phyloP scores from a whole-genome alignment of 1,140 invertebrate genomes.

The Drosophila sechellia region DNA sequence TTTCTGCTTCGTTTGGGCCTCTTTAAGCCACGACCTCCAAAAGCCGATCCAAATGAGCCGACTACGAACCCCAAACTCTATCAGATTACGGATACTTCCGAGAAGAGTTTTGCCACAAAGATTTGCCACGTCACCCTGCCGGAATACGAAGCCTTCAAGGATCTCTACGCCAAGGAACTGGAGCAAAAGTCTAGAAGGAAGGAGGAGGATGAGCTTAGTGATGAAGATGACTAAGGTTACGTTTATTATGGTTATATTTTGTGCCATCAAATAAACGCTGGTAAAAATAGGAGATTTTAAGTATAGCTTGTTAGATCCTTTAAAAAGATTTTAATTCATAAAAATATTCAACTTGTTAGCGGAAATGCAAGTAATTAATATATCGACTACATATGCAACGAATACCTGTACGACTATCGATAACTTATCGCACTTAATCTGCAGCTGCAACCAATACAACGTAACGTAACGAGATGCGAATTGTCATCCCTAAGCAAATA shows the following conservation, averaged over 20 bases:
- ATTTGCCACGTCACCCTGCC: constrained; percentile 70
- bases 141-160: constrained; percentile 79
- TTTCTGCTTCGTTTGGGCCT: constrained; percentile 74
- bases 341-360: too few relatives aligned
- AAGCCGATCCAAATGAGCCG: constrained; percentile 73
- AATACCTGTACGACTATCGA: background rate
- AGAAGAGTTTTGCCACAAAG: constrained; percentile 79
- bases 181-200: constrained; percentile 36
- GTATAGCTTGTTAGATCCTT: too few relatives aligned
- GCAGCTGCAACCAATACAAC: constrained; percentile 1
- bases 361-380: background rate
- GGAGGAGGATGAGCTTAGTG: constrained; percentile 53
- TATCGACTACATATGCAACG: background rate
- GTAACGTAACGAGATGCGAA: background rate
- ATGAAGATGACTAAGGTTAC: constrained; percentile 46
- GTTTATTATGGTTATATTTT: too few relatives aligned
- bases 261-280: too few relatives aligned
- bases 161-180: constrained; percentile 66
- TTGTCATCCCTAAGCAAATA: constrained; percentile 1
- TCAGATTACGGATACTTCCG: constrained; percentile 80
- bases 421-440: background rate
- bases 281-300: too few relatives aligned
- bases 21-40: constrained; percentile 70
- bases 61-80: constrained; percentile 74
- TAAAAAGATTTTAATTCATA: too few relatives aligned